These are phyloP conservation scores for Brienomyrus brachyistius DNA, from an alignment of 2,113 vertebrate species.

Conservation along the genomic window DNA sequence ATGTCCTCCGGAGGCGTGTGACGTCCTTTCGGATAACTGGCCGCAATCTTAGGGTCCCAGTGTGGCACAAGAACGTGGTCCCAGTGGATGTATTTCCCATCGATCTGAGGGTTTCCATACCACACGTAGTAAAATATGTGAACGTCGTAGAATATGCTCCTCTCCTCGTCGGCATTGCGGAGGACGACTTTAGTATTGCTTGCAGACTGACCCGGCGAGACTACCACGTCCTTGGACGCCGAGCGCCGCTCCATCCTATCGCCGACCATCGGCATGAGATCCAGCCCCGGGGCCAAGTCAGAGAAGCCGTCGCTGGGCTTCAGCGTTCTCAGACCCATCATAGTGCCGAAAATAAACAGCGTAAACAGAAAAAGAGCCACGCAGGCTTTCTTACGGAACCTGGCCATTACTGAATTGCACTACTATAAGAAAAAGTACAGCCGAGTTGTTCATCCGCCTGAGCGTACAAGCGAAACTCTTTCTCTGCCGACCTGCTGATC, in stretches of 20 bases:
- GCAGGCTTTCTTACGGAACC: conserved; percentile 71
- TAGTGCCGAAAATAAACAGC: conserved; percentile 79
- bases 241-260: conserved; percentile 49
- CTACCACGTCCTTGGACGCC: conserved; percentile 39
- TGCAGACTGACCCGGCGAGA: conserved; percentile 44
- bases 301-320: conserved; percentile 76
- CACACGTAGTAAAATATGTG: conserved; percentile 86
- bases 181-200: conserved; percentile 66
- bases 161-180: conserved; percentile 54
- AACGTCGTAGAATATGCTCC: conserved; percentile 71
- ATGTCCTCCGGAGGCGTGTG: conserved; percentile 75
- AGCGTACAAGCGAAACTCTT: not conserved
- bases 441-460: conserved; percentile 4
- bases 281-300: conserved; percentile 68
- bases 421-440: conserved; percentile 34
- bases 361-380: conserved; percentile 78
- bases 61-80: conserved; percentile 82
- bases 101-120: conserved; percentile 71
- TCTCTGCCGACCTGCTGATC: not conserved
- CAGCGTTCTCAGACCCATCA: conserved; percentile 79
- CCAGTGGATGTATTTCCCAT: conserved; percentile 75
- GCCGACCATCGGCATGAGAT: conserved; percentile 49
- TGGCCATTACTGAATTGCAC: conserved; percentile 65
- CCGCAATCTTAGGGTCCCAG: conserved; percentile 86
- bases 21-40: conserved; percentile 75